Evolutionary conservation across 2,888 invertebrate species (phyloP), one percentile per base, ranked within the genome.

Genomic region (Orthosia incerta): DNA sequence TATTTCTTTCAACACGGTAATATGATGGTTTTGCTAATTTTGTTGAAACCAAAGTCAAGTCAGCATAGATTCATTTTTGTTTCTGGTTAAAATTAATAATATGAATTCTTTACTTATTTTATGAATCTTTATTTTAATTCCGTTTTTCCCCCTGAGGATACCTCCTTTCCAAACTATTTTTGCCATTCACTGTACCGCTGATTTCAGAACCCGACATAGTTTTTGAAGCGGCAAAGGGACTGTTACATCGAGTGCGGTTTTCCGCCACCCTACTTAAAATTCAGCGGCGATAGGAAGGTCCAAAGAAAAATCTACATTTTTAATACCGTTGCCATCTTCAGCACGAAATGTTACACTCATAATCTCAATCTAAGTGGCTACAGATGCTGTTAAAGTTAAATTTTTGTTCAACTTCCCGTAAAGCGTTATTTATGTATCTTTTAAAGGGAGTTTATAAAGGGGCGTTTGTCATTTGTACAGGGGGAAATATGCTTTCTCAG

Each of bases 301-400:
- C 81, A 81, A 84, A 60, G 76, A 78, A 84, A 89, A 88, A 87
- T 88, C 75, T 90, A 84, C 86, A 90, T 89, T 88, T 91, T 91
- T 87, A 89, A 89, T 89, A 77, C 68, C 63, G 55, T 66, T 63
- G 74, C 67, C 68, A 60, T 80, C 76, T 76, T 71, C 71, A 77
- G 78, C 45, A 73, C 66, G 77, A 80, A 84, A 86, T 85, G 80
- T 85, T 81, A 70, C 76, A 73, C 72, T 80, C 81, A 83, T 88
- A 83, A 87, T 86, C 86, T 80, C 55, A 69, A 71, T 84, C 76
- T 82, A 84, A 87, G 84, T 80, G 80, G 70, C 74, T 76, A 68
- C 77, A 84, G 74, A 80, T 86, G 78, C 66, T 78, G 59, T 70
- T 77, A 66, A 74, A 80, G 68, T 84, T 73, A 61, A 67, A 79